Conservation (phyloP, 2,797 vertebrate genomes). For the Vultur gryphus region DNA sequence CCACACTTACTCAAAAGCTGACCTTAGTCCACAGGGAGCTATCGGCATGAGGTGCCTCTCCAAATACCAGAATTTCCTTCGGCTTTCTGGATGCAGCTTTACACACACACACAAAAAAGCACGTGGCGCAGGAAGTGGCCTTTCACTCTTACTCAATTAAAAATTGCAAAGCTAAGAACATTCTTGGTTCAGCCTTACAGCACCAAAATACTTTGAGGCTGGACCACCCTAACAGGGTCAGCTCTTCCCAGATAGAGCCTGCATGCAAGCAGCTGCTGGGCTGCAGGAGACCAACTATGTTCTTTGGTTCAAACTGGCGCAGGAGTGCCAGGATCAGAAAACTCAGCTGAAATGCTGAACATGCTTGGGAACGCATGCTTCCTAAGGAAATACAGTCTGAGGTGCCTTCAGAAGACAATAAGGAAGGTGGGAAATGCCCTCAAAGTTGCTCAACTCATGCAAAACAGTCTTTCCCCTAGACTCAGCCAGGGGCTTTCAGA, state of each 20-base stretch:
- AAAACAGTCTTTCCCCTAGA: background rate
- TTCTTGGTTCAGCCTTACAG: background rate
- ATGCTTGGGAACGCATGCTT: background rate
- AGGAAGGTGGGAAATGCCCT: background rate
- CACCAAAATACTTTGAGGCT: background rate
- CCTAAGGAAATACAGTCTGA: background rate
- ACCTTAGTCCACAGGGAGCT: background rate
- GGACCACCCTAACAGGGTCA: background rate
- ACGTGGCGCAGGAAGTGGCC: background rate
- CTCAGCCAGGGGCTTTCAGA: background rate
- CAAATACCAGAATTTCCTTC: background rate
- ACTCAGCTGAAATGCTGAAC: background rate
- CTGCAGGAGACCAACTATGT: background rate
- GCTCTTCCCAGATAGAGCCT: background rate
- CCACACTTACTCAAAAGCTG: background rate
- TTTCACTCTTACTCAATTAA: background rate
- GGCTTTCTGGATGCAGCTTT: background rate
- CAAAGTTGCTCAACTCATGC: background rate
- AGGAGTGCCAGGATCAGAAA: background rate
- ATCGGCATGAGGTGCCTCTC: background rate
- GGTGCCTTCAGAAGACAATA: background rate
- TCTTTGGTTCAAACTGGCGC: background rate
- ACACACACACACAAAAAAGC: background rate
- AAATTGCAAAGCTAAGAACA: background rate
- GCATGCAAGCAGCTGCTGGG: background rate